Base-by-base conservation (phyloP, 1,140 invertebrate species). In the Ridgeia piscesae region DNA sequence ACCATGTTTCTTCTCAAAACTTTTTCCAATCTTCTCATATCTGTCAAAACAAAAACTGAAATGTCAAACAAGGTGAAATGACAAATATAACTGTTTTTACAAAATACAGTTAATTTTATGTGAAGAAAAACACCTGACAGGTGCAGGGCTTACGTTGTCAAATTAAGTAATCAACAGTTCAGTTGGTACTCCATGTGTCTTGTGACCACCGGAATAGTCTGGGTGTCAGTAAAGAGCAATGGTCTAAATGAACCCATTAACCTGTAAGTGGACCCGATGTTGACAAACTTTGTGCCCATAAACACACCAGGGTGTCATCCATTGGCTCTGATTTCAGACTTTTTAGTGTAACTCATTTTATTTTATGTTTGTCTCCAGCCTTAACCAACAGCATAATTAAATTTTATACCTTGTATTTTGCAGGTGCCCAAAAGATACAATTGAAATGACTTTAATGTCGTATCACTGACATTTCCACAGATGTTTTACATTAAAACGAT, bases 1-100 rank as follows among this genome's bases (percentile, higher is more conserved):
- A 35, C 94, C 94, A 95, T 94, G 96, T 92, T 94, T 95, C 34
- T 93, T 35, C 21, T 92, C 92, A 93, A 96, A 95, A 35, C 92
- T 92, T 77, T 93, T 77, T 91, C 92, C 93, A 8, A 96, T 93
- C 27, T 93, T 92, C 6, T 94, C 92, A 94, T 94, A 95, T 91
- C 95, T 96, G 93, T 89, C 93, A 94, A 91, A 92, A 90, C 31
- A 31, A 90, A 90, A 90, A 27, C 0, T 77, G 11, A 77, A 31
- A 17, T 77, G 58, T 31, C 27, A 27, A 77, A 77, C 27, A 31
- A 31, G 27, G 27, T 4, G 2, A 77, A 27, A 77, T 77, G 58
- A 21, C 27, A 77, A 77, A 77, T 77, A 77, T 77, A 27, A 77
- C 27, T 21, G 17, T 77, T 2, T 21, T 77, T 77, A 2, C 11